Percentiles rank a stretch among this genome's conserved stretches.
phyloP scores from a whole-genome alignment of 2,888 invertebrate genomes.

The Eilema depressum region DNA sequence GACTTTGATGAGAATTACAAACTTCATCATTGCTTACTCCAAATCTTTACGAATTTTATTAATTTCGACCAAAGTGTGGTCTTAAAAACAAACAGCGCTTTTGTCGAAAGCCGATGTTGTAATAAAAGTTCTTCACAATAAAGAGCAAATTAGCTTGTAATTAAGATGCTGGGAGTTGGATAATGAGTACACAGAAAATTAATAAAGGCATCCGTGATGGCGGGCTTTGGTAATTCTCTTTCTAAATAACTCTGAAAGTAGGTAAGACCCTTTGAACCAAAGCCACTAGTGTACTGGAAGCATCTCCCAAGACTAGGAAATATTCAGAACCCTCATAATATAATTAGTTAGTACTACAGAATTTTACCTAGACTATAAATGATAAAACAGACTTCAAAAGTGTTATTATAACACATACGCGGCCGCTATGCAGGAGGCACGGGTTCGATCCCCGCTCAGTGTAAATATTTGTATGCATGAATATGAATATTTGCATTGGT shows the following conservation, averaged over 20 bases:
- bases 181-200: conserved; percentile 52
- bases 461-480: too few relatives aligned
- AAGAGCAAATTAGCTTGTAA: conserved; percentile 49
- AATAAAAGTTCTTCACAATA: conserved; percentile 45
- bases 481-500: too few relatives aligned
- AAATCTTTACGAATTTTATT: conserved; percentile 50
- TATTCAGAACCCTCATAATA: conserved; percentile 17
- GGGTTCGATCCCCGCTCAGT: too few relatives aligned
- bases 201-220: conserved; percentile 45
- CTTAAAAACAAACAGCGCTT: conserved; percentile 38
- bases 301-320: conserved; percentile 9
- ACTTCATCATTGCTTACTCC: conserved; percentile 53
- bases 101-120: conserved; percentile 34
- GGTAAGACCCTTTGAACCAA: conserved; percentile 31
- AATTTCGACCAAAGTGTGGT: conserved; percentile 43
- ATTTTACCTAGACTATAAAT: conserved; percentile 38
- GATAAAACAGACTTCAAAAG: conserved; percentile 77
- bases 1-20: conserved; percentile 59
- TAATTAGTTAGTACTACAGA: not conserved
- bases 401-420: too few relatives aligned
- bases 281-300: conserved; percentile 25
- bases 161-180: conserved; percentile 46
- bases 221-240: conserved; percentile 26
- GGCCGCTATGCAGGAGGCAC: conserved; percentile 52
- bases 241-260: conserved; percentile 27